Evolutionary conservation across 2,888 invertebrate species (phyloP).

Genomic region (Pachymerium ferrugineum): DNA sequence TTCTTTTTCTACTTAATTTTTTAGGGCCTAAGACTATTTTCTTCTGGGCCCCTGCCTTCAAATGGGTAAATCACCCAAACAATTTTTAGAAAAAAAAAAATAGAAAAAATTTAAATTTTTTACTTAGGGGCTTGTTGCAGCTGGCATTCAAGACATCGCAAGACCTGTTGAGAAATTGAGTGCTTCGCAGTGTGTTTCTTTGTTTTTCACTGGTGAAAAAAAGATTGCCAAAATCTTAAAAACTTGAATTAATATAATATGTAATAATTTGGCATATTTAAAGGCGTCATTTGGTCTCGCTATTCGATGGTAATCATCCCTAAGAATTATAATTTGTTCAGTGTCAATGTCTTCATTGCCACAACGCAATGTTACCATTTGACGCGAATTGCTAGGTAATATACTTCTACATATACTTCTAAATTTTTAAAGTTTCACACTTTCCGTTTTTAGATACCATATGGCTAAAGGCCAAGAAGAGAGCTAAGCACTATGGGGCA

Average conservation of each 20-base stretch:
- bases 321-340: constrained; percentile 88
- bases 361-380: constrained; percentile 79
- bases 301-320: constrained; percentile 94
- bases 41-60: constrained; percentile 96
- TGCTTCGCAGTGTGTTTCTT: constrained; percentile 69
- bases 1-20: too few relatives aligned
- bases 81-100: too few relatives aligned
- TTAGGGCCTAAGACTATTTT: constrained; percentile 96
- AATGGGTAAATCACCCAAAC: constrained; percentile 73
- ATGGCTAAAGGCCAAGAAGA: too few relatives aligned
- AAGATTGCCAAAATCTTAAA: not conserved
- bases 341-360: constrained; percentile 95
- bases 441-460: too few relatives aligned
- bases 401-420: too few relatives aligned
- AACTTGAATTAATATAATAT: too few relatives aligned
- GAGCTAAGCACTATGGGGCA: too few relatives aligned
- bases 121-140: constrained; percentile 70
- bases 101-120: constrained; percentile 29
- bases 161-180: constrained; percentile 87
- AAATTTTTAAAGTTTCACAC: too few relatives aligned
- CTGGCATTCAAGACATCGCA: constrained; percentile 80
- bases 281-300: constrained; percentile 87
- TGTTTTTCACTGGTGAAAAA: constrained; percentile 71
- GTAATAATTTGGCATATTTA: too few relatives aligned
- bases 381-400: constrained; percentile 56